phyloP scores from a whole-genome alignment of 2,113 vertebrate genomes.

The Antennarius striatus region DNA sequence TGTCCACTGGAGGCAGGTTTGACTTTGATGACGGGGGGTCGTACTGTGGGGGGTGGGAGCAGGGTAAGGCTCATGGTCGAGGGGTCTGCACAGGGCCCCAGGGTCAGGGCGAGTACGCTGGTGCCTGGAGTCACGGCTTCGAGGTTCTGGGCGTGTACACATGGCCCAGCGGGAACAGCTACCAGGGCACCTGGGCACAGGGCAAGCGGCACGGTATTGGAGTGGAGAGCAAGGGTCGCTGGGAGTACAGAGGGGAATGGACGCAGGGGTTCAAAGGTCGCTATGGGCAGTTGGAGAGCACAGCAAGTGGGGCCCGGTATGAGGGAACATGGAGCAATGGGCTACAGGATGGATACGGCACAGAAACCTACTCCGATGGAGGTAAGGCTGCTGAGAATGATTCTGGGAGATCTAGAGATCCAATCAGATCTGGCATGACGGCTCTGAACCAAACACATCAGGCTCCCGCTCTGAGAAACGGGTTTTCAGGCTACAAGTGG shows the following conservation, averaged over 20 bases:
- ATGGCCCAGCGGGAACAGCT: slow-evolving; percentile 97
- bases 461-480: background rate
- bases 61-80: slow-evolving; percentile 97
- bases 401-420: no score
- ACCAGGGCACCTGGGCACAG: slow-evolving; percentile 97
- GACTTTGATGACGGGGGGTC: slow-evolving; percentile 99
- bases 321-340: slow-evolving; percentile 99
- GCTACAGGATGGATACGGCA: slow-evolving; percentile 97
- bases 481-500: slow-evolving; percentile 25
- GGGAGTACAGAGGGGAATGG: slow-evolving; percentile 98
- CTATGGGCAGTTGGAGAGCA: slow-evolving; percentile 96
- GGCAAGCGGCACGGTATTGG: slow-evolving; percentile 97
- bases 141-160: slow-evolving; percentile 98
- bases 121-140: slow-evolving; percentile 97
- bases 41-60: slow-evolving; percentile 99
- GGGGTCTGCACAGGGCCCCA: slow-evolving; percentile 98
- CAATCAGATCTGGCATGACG: background rate
- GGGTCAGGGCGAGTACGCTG: slow-evolving; percentile 97
- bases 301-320: slow-evolving; percentile 90
- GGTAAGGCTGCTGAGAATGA: slow-evolving; percentile 79
- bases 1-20: slow-evolving; percentile 92
- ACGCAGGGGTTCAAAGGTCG: slow-evolving; percentile 98
- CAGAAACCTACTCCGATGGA: slow-evolving; percentile 98
- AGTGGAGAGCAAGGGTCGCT: slow-evolving; percentile 97
- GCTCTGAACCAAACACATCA: background rate